Evolutionary conservation across 2,113 vertebrate genomes (phyloP).

Genomic region (Phainopepla nitens): DNA sequence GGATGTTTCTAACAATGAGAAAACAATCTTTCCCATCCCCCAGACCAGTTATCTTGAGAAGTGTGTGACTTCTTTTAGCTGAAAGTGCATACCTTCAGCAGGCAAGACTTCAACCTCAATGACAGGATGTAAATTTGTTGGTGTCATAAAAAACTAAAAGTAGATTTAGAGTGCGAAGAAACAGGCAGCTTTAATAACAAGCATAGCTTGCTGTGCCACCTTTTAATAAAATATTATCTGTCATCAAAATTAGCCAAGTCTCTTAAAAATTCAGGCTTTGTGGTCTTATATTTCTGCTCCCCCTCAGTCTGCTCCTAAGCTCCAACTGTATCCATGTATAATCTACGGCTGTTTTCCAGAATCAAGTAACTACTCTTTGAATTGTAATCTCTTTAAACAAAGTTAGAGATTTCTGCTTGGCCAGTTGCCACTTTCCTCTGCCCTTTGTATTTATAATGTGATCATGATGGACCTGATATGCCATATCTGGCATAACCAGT

Average conservation of each 20-base stretch:
- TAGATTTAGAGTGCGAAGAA: not conserved
- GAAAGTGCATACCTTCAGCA: not conserved
- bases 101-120: not conserved
- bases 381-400: not conserved
- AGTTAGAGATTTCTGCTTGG: slow-evolving; percentile 16
- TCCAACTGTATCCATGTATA: not conserved
- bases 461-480: not conserved
- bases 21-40: not conserved
- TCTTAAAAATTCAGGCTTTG: slow-evolving; percentile 5
- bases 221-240: slow-evolving; percentile 35
- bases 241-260: slow-evolving; percentile 8
- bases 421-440: not conserved
- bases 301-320: not conserved
- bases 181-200: not conserved
- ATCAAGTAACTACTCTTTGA: not conserved
- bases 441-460: not conserved
- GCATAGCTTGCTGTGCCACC: not conserved
- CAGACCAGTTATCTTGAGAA: not conserved
- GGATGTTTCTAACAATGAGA: not conserved
- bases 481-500: not conserved
- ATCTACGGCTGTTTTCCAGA: slow-evolving; percentile 1
- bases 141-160: not conserved
- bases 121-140: not conserved
- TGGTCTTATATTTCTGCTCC: not conserved
- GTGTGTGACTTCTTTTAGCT: not conserved